A percentile compares a stretch with the other conserved stretches of the same genome.
Conservation (phyloP, 2,888 invertebrate species). For the Dexiosoma caninum region DNA sequence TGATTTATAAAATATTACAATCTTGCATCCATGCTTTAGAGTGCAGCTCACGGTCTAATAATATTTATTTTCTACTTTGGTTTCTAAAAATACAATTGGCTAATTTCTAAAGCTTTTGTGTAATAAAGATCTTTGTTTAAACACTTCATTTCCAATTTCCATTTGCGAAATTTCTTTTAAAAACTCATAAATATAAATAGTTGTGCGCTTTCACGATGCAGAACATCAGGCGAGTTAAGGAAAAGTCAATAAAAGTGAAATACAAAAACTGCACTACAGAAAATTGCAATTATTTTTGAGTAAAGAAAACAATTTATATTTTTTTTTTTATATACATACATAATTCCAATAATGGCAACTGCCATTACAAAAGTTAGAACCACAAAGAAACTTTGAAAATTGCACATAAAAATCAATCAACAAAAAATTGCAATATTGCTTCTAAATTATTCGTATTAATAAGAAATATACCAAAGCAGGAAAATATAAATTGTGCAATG, state of each 20-base stretch:
- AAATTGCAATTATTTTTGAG: background rate
- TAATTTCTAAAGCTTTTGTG: no score
- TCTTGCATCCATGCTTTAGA: no score
- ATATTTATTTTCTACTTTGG: no score
- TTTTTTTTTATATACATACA: no score
- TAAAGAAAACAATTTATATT: no score
- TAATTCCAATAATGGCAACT: conserved; percentile 5
- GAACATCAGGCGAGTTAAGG: background rate
- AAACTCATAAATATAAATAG: conserved; percentile 16
- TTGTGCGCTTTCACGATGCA: background rate
- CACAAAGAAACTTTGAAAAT: background rate
- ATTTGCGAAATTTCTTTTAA: background rate
- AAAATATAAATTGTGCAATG: background rate
- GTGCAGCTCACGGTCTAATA: no score
- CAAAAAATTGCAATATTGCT: conserved; percentile 13
- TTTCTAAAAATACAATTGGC: no score
- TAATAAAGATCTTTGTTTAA: no score
- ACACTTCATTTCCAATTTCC: no score
- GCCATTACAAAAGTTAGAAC: background rate
- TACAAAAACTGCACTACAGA: conserved; percentile 7
- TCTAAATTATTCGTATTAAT: background rate
- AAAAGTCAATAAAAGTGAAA: background rate
- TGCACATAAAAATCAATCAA: conserved; percentile 33
- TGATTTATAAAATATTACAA: no score
- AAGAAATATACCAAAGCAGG: background rate